These are phyloP conservation scores for Damaliscus lunatus DNA, from an alignment of 2,113 vertebrate species.

Conservation along the genomic window DNA sequence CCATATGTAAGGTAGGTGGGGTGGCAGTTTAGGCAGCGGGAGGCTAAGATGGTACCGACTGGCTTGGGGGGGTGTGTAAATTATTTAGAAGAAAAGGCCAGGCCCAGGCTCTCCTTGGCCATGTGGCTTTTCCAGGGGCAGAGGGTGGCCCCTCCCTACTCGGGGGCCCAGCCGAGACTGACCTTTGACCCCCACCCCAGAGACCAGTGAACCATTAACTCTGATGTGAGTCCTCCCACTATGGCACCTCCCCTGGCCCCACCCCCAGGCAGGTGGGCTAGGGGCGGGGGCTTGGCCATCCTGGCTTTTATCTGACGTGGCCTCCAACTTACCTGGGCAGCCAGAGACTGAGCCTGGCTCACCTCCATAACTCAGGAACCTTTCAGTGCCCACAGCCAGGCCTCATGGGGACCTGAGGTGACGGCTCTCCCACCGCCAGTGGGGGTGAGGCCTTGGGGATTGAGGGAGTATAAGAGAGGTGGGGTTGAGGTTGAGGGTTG, in stretches of 20 bases:
- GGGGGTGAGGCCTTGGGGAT: slow-evolving; percentile 2
- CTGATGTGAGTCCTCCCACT: slow-evolving; percentile 45
- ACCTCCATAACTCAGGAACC: neutral
- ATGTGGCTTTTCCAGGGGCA: slow-evolving; percentile 54
- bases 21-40: neutral
- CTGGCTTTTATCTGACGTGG: slow-evolving; percentile 45
- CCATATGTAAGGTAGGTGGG: neutral
- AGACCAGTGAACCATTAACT: slow-evolving; percentile 75
- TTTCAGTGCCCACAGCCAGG: neutral
- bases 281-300: neutral
- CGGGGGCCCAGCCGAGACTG: slow-evolving; percentile 15
- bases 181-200: slow-evolving; percentile 64
- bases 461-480: neutral
- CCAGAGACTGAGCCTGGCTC: neutral
- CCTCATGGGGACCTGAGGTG: neutral
- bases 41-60: neutral
- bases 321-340: slow-evolving; percentile 23
- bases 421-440: neutral
- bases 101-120: slow-evolving; percentile 15
- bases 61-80: neutral
- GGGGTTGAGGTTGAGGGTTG: neutral
- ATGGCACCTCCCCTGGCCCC: slow-evolving; percentile 29
- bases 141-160: slow-evolving; percentile 52
- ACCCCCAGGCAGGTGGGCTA: slow-evolving; percentile 52
- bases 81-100: neutral